Percentiles rank a stretch among this genome's conserved stretches.
Conservation (phyloP, 2,113 vertebrate species). For the Balaenoptera acutorostrata region DNA sequence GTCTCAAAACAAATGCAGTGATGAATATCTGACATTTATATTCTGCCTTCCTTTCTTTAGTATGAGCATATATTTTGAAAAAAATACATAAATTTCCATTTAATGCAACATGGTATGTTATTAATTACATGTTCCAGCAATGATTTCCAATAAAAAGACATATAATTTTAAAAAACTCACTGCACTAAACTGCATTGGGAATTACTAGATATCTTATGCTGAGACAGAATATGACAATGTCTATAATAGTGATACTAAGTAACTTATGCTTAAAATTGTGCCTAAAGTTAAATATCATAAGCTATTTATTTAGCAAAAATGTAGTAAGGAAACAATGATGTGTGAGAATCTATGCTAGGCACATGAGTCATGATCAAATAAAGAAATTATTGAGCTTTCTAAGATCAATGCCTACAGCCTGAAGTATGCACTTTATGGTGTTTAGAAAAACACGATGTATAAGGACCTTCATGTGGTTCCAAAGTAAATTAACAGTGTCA, state of each 20-base stretch:
- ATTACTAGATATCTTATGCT: background rate
- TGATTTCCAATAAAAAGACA: background rate
- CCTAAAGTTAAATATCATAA: background rate
- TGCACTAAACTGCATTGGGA: background rate
- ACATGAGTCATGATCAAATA: background rate
- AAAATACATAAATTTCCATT: background rate
- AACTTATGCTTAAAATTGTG: background rate
- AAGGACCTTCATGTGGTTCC: background rate
- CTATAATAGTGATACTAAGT: background rate
- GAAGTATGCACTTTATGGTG: background rate
- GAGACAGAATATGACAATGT: background rate
- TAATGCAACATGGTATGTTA: background rate
- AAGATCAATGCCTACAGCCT: background rate
- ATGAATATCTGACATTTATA: background rate
- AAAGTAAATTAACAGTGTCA: background rate
- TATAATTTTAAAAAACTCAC: background rate
- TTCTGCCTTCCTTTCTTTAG: background rate
- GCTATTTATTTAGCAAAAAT: background rate
- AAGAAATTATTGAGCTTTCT: background rate
- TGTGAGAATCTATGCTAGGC: background rate
- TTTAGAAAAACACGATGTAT: background rate
- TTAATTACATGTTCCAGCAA: background rate
- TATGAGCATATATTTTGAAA: background rate
- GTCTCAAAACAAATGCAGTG: background rate
- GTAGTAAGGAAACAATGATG: background rate